Base-by-base conservation (phyloP, 2,888 invertebrate genomes). In the Cantharis lateralis region DNA sequence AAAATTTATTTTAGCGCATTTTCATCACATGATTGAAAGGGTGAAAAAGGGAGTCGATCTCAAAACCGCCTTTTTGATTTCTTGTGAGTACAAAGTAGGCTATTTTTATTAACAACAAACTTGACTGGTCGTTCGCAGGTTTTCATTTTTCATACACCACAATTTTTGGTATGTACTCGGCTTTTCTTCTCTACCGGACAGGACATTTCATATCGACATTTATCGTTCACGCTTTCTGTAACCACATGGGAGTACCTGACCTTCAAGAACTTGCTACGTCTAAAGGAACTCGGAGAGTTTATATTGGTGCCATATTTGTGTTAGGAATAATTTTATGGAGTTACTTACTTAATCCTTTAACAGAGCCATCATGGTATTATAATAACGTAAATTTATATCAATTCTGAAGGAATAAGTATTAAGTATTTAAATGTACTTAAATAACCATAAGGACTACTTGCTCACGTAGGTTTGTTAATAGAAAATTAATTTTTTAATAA, bases 241-340 rank as follows among this genome's bases (percentile, higher is more conserved):
- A 98, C 88, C 95, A 96, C 88, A 97, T 98, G 96, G 98, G 98
- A 9, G 95, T 98, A 85, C 98, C 98, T 0, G 95, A 97, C 87
- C 91, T 98, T 80, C 90, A 91, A 3, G 96, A 95, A 85, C 89
- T 95, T 3, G 86, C 91, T 77, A 90, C 90, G 18, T 92, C 91
- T 83, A 88, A 90, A 81, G 89, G 84, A 26, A 80, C 79, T 5
- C 91, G 93, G 82, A 91, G 94, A 81, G 87, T 91, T 13, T 86
- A 93, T 20, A 91, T 96, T 2, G 89, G 93, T 24, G 87, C 88
- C 64, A 90, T 94, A 74, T 97, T 95, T 87, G 86, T 96, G 3
- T 82, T 93, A 7, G 98, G 98, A 10, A 90, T 98, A 3, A 85
- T 92, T 10, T 86, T 91, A 0, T 98, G 98, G 97, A 92, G 93